These are phyloP conservation scores for Eurytoma adleriae DNA, from an alignment of 2,888 invertebrate genomes.

Conservation along the genomic window DNA sequence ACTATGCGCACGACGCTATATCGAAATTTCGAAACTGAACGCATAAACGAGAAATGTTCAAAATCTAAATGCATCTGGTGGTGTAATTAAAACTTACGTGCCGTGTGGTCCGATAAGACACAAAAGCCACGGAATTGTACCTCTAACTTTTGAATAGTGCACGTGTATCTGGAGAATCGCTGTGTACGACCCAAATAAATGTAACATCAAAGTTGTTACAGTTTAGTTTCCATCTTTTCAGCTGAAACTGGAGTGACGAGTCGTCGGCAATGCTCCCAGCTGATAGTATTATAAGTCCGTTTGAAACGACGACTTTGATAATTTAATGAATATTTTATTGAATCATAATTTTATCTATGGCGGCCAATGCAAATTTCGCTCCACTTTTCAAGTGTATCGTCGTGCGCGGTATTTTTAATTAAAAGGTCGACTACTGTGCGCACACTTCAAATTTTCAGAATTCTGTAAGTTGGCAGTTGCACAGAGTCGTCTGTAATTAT, in stretches of 20 bases:
- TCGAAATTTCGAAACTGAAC: background rate
- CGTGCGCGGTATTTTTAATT: background rate
- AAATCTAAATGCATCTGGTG: background rate
- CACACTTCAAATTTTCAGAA: too few species aligned
- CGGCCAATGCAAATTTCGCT: background rate
- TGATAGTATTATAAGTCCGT: background rate
- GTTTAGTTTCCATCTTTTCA: background rate
- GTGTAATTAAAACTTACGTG: conserved; percentile 24
- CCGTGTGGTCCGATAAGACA: conserved; percentile 18
- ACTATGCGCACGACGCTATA: too few species aligned
- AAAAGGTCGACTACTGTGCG: too few species aligned
- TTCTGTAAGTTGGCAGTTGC: too few species aligned
- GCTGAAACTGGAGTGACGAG: background rate
- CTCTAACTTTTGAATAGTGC: conserved; percentile 10
- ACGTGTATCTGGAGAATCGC: conserved; percentile 23
- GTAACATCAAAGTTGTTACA: conserved; percentile 3
- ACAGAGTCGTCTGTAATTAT: background rate
- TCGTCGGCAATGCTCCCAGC: background rate
- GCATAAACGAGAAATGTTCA: background rate
- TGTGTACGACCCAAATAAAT: conserved; percentile 37
- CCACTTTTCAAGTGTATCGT: background rate
- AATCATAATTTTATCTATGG: background rate
- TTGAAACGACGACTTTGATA: background rate
- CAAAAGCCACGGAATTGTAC: background rate
- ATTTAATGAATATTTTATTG: conserved; percentile 2